Evolutionary conservation across 2,113 vertebrate genomes (phyloP).

Genomic region (Furnarius figulus): DNA sequence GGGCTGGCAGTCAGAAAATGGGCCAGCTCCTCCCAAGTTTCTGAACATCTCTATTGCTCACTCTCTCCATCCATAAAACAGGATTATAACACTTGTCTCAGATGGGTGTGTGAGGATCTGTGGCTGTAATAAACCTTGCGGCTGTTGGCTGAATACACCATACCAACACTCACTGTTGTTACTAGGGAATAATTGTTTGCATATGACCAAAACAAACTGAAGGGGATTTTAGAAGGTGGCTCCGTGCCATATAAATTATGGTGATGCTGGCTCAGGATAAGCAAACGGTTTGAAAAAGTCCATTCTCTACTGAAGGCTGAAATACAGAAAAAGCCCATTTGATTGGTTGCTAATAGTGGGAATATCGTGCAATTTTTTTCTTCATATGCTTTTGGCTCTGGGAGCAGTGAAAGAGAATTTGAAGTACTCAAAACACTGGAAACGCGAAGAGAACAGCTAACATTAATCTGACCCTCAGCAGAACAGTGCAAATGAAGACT

Average conservation of each 20-base stretch:
- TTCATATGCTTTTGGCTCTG: not conserved
- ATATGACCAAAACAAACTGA: not conserved
- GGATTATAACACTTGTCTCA: constrained; percentile 18
- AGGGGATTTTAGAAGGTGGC: not conserved
- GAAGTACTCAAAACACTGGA: not conserved
- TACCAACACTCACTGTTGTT: not conserved
- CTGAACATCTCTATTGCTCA: not conserved
- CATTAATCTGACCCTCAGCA: not conserved
- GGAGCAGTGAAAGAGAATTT: not conserved
- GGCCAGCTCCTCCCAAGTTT: not conserved
- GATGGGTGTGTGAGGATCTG: constrained; percentile 3
- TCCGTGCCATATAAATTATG: not conserved
- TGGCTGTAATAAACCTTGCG: not conserved
- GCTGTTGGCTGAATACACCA: constrained; percentile 5
- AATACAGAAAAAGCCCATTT: not conserved
- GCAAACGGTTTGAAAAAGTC: not conserved
- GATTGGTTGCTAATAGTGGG: not conserved
- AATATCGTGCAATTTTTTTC: not conserved
- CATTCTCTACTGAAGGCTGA: not conserved
- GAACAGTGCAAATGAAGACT: not conserved
- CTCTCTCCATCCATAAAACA: not conserved
- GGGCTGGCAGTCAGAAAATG: not conserved
- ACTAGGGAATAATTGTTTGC: constrained; percentile 3
- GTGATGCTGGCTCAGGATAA: not conserved
- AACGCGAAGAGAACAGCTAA: constrained; percentile 2